Base-by-base conservation (phyloP, 2,113 vertebrate genomes). In the Chauna torquata region DNA sequence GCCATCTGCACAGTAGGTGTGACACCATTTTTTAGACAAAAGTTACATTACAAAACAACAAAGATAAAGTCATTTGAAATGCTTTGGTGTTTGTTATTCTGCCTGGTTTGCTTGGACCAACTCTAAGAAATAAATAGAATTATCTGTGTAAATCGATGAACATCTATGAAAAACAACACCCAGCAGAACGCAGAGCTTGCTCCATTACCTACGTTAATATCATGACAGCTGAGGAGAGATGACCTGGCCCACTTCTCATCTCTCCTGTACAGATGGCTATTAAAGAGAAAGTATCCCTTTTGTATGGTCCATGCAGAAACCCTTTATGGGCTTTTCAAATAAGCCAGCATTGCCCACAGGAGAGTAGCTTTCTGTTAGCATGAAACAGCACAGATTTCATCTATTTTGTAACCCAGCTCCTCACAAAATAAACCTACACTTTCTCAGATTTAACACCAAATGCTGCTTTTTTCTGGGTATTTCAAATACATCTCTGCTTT, bases 241-340 rank as follows among this genome's bases (percentile, higher is more conserved):
- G 99, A 99, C 99, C 99, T 99, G 98, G 98, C 98, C 98, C 99
- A 98, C 98, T 98, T 98, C 98, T 99, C 99, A 98, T 99, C 99
- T 99, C 99, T 99, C 99, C 98, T 99, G 99, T 99, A 99, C 99
- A 99, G 99, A 99, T 99, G 99, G 99, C 98, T 99, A 99, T 99
- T 99, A 99, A 99, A 99, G 99, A 99, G 99, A 99, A 99, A 99
- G 98, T 99, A 99, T 98, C 99, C 99, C 98, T 98, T 99, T 99
- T 98, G 98, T 98, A 98, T 98, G 98, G 98, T 97, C 98, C 98
- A 98, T 98, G 98, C 98, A 98, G 98, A 99, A 99, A 97, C 97
- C 98, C 98, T 98, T 98, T 98, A 98, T 98, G 98, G 98, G 98
- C 97, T 98, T 98, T 98, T 98, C 98, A 98, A 98, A 98, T 98